Conservation (phyloP, 2,888 invertebrate species). For the Andrena minutula region DNA sequence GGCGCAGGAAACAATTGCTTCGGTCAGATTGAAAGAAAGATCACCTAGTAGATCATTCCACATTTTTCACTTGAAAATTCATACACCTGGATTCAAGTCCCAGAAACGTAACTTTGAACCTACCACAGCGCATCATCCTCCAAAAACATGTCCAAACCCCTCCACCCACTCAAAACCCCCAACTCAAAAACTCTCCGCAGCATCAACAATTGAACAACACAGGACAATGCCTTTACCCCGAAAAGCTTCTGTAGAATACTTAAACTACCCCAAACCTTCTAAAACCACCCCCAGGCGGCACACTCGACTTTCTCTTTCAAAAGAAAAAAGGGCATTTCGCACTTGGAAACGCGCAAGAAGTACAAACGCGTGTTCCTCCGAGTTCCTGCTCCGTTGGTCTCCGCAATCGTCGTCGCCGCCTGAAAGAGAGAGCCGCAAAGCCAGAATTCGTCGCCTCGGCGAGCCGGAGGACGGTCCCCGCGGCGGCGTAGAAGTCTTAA, state of each 20-base stretch:
- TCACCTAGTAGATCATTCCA: conserved; percentile 10
- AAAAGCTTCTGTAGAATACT: no score
- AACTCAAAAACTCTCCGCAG: no score
- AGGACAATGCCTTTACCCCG: no score
- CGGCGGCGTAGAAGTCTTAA: conserved; percentile 44
- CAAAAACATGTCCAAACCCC: no score
- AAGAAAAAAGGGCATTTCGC: background rate
- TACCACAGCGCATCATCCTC: no score
- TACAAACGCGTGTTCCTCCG: conserved; percentile 4
- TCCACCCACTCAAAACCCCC: no score
- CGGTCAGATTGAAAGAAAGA: background rate
- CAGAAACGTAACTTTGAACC: no score
- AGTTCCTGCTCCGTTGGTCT: conserved; percentile 13
- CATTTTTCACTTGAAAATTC: conserved; percentile 7
- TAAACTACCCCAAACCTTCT: no score
- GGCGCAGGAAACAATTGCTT: background rate
- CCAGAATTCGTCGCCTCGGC: conserved; percentile 49
- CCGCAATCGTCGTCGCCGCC: conserved; percentile 54
- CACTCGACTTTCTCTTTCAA: background rate
- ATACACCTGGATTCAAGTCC: no score
- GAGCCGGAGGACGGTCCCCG: conserved; percentile 27
- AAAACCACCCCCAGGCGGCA: no score
- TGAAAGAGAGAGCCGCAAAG: conserved; percentile 52
- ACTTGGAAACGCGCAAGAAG: background rate
- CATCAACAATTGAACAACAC: no score